Conservation (phyloP, 2,888 invertebrate species). For the Mesochorus sp. region DNA sequence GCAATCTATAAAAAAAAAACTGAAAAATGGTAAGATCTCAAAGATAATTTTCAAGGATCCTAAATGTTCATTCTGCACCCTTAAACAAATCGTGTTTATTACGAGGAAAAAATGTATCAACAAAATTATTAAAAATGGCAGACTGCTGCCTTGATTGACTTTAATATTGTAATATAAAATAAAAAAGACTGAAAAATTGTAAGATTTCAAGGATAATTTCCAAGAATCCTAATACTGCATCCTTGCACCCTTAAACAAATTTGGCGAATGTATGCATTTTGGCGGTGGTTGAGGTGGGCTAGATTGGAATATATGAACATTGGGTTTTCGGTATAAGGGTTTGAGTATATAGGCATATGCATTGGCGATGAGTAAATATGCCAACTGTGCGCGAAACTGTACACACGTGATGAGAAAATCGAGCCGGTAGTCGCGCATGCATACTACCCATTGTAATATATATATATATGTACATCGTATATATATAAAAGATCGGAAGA, state of each 20-base stretch:
- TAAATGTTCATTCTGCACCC: no score
- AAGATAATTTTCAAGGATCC: no score
- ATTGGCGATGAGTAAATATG: conserved; percentile 38
- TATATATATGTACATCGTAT: conserved; percentile 44
- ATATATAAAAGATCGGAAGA: no score
- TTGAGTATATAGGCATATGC: conserved; percentile 1
- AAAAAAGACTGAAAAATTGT: neutral
- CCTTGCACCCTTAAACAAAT: neutral
- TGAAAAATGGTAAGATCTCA: no score
- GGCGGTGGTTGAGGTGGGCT: conserved; percentile 1
- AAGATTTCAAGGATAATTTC: neutral
- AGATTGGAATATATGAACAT: neutral
- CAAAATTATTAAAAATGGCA: no score
- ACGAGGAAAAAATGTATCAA: no score
- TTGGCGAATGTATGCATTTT: neutral
- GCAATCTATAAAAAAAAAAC: no score
- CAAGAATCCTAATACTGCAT: neutral
- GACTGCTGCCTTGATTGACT: no score
- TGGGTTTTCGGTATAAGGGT: neutral
- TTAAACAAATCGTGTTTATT: no score
- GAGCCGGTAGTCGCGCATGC: conserved; percentile 14
- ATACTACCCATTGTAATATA: conserved; percentile 37
- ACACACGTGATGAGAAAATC: conserved; percentile 41
- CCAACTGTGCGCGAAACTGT: conserved; percentile 31
- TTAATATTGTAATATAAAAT: no score